These are phyloP conservation scores for Lophius americanus DNA, from an alignment of 2,797 vertebrate species.

Conservation along the genomic window DNA sequence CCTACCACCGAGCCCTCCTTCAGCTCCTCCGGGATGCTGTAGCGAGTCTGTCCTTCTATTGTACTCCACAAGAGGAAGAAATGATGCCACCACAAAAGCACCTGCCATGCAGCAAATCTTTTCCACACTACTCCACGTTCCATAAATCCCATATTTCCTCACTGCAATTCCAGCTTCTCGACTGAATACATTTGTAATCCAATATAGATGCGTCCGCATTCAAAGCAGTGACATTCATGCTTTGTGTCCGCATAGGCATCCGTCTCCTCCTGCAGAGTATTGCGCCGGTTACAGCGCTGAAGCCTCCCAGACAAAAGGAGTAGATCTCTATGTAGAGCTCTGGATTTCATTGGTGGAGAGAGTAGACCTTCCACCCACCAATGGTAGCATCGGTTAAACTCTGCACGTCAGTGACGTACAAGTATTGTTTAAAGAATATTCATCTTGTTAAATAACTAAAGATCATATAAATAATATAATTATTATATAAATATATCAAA, in stretches of 20 bases:
- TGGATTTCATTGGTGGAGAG: conserved; percentile 73
- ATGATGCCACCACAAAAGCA: conserved; percentile 74
- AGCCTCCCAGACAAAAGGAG: conserved; percentile 55
- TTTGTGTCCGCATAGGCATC: conserved; percentile 61
- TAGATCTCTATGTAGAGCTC: conserved; percentile 83
- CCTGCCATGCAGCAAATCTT: conserved; percentile 62
- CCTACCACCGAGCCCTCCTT: conserved; percentile 85
- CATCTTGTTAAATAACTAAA: too few species aligned
- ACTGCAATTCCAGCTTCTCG: conserved; percentile 42
- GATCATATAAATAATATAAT: too few species aligned
- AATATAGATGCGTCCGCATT: conserved; percentile 37
- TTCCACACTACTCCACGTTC: conserved; percentile 71
- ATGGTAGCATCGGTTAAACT: conserved; percentile 31
- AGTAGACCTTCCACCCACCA: conserved; percentile 47
- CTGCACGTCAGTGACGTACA: conserved; percentile 50
- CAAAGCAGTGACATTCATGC: conserved; percentile 56
- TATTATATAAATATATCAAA: too few species aligned
- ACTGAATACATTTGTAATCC: conserved; percentile 51
- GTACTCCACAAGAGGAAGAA: conserved; percentile 78
- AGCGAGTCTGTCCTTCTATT: conserved; percentile 83
- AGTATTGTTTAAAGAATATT: conserved; percentile 1
- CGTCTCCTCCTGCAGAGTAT: conserved; percentile 57
- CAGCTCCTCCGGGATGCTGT: conserved; percentile 85
- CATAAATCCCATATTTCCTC: conserved; percentile 50
- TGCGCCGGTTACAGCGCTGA: conserved; percentile 45